Base-by-base conservation (phyloP, 2,797 vertebrate species). In the Scleropages formosus region DNA sequence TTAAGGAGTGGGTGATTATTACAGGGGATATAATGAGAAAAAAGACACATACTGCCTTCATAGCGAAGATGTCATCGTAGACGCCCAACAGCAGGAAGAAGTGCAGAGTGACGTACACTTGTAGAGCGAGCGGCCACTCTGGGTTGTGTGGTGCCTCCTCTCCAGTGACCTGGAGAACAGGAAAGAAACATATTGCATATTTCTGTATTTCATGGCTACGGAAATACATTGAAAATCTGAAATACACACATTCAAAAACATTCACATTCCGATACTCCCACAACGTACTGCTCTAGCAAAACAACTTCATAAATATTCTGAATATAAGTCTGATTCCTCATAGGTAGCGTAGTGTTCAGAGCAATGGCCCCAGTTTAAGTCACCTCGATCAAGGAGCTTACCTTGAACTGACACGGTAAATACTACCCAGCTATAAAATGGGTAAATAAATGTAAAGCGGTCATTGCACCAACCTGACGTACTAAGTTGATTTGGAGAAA, bases 61-160 rank as follows among this genome's bases (percentile, higher is more conserved):
- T 85, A 75, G 91, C 83, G 82, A 95, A 93, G 80, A 96, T 80
- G 8, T 95, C 85, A 0, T 92, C 85, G 85, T 95, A 97, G 27
- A 93, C 83, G 68, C 78, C 76, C 65, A 95, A 12, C 81, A 94
- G 85, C 76, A 96, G 78, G 60, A 87, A 63, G 85, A 96, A 97
- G 77, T 97, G 95, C 4, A 91, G 1, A 16, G 90, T 69, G 47
- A 89, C 83, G 63, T 98, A 97, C 8, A 85, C 80, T 74, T 91
- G 91, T 15, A 93, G 51, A 16, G 80, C 79, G 44, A 64, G 61
- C 20, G 94, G 82, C 73, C 90, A 89, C 10, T 60, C 63, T 62
- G 93, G 89, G 59, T 90, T 76, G 22, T 91, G 89, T 31, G 91
- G 92, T 72, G 89, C 79, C 86, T 97, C 96, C 71, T 94, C 81